These are phyloP conservation scores for Chloromyia formosa DNA, from an alignment of 2,888 invertebrate genomes.

Conservation along the genomic window DNA sequence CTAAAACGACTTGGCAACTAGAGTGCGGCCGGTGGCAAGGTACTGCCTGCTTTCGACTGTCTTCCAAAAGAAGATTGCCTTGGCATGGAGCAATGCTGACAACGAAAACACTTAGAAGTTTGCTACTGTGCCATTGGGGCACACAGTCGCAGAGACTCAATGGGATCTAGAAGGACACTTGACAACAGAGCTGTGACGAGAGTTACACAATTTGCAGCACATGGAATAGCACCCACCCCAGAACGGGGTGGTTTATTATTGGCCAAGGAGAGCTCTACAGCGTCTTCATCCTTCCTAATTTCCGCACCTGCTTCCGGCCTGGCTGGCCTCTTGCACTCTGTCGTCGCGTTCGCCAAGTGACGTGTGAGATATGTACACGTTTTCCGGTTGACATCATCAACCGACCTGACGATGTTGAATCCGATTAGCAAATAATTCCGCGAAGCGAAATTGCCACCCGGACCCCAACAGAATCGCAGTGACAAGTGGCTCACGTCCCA, in stretches of 20 bases:
- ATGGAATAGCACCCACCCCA: neutral
- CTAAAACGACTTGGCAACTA: neutral
- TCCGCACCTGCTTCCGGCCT: neutral
- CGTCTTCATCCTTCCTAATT: neutral
- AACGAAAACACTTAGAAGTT: constrained; percentile 3
- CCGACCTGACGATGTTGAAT: neutral
- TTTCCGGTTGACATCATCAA: constrained; percentile 19
- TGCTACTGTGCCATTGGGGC: neutral
- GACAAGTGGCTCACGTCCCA: neutral
- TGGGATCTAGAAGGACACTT: constrained; percentile 6
- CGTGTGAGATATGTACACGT: neutral
- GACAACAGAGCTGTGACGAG: constrained; percentile 2
- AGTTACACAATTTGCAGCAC: neutral
- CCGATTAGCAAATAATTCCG: neutral
- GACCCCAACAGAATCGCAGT: neutral
- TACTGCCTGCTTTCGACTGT: neutral
- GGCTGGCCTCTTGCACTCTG: neutral
- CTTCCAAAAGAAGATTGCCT: neutral
- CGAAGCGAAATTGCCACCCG: neutral
- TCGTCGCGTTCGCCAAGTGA: neutral
- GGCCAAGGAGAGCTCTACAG: neutral
- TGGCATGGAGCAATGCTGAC: constrained; percentile 24
- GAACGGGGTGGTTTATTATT: neutral
- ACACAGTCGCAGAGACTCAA: neutral
- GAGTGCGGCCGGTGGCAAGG: neutral